Percentiles rank a stretch among this genome's conserved stretches.
Conservation (phyloP, 30 jellyfish, hydroid and myxozoan species). For the Chrysaora quinquecirrha region DNA sequence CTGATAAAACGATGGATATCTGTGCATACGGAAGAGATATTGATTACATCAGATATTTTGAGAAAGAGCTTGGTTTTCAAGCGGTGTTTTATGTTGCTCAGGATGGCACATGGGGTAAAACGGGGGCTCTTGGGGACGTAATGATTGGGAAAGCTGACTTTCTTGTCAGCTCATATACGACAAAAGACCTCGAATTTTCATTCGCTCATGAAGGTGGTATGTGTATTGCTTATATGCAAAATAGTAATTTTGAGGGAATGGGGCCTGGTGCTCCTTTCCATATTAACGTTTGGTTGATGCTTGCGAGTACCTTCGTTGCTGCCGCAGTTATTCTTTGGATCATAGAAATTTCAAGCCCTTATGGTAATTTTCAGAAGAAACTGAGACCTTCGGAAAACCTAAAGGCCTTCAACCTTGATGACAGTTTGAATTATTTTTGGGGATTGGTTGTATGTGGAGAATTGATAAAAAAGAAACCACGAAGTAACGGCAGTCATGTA, state of each 20-base stretch:
- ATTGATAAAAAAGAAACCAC: background rate
- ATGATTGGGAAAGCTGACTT: background rate
- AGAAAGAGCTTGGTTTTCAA: background rate
- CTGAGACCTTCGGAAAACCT: background rate
- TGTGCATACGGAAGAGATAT: background rate
- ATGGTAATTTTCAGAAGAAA: background rate
- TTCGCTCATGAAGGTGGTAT: background rate
- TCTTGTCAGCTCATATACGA: background rate
- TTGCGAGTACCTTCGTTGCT: background rate
- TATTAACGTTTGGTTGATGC: background rate
- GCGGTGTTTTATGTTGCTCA: background rate
- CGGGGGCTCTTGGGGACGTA: background rate
- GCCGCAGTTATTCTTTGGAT: background rate
- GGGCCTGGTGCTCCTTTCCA: background rate
- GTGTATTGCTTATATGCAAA: background rate
- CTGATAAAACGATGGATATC: background rate
- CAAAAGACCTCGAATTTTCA: background rate
- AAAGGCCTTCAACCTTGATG: background rate
- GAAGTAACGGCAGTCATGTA: background rate
- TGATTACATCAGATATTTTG: background rate
- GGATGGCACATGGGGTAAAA: background rate
- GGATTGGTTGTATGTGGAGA: background rate
- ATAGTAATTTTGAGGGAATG: too few species aligned
- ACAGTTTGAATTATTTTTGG: background rate
- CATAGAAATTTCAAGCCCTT: background rate